phyloP scores from a whole-genome alignment of 2,888 invertebrate species.

The Plemyria rubiginata region DNA sequence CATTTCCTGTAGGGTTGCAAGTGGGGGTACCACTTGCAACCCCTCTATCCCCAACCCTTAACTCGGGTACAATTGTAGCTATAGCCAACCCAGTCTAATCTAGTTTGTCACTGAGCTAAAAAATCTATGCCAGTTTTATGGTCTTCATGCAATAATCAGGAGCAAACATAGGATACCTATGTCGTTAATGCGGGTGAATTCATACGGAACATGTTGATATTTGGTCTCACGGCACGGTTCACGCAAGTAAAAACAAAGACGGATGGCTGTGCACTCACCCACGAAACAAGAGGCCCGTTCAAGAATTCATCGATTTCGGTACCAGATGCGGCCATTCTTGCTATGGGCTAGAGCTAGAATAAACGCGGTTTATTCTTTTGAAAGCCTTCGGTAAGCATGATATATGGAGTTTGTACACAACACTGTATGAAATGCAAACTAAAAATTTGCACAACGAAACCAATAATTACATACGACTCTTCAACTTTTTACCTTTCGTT shows the following conservation, averaged over 20 bases:
- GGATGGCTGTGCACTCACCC: slow-evolving; percentile 88
- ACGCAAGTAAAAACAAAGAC: slow-evolving; percentile 65
- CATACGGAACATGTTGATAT: slow-evolving; percentile 62
- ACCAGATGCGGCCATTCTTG: slow-evolving; percentile 86
- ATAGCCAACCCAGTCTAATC: too few species aligned
- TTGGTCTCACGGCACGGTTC: slow-evolving; percentile 71
- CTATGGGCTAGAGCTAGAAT: slow-evolving; percentile 74
- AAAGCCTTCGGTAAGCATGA: slow-evolving; percentile 65
- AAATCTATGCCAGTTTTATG: not conserved
- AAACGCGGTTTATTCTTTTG: slow-evolving; percentile 64
- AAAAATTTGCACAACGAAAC: slow-evolving; percentile 27
- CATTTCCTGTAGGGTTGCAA: too few species aligned
- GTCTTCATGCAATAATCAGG: slow-evolving; percentile 4
- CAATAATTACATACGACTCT: slow-evolving; percentile 35
- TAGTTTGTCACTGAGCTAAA: not conserved
- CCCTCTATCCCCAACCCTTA: too few species aligned
- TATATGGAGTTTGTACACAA: slow-evolving; percentile 63
- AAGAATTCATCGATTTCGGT: slow-evolving; percentile 93
- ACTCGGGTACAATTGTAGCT: too few species aligned
- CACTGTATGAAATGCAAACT: slow-evolving; percentile 33
- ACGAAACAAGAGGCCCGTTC: slow-evolving; percentile 92
- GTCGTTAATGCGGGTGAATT: slow-evolving; percentile 49
- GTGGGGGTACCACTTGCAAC: too few species aligned
- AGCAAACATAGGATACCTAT: slow-evolving; percentile 13
- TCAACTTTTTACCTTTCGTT: not conserved